These are phyloP conservation scores for Phalacrocorax carbo DNA, from an alignment of 2,113 vertebrate genomes.

Conservation along the genomic window DNA sequence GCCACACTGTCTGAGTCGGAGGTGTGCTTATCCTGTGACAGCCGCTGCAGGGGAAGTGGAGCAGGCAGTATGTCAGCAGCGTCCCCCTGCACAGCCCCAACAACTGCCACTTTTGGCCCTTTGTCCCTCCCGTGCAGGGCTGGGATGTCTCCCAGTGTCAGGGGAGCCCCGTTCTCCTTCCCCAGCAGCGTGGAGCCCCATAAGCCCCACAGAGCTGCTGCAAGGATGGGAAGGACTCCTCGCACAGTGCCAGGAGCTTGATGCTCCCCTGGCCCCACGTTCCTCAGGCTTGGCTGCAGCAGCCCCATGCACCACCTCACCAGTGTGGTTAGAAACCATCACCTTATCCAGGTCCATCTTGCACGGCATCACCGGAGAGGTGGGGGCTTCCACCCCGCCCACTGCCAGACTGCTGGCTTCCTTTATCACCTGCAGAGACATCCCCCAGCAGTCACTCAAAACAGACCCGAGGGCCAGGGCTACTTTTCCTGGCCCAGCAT, in stretches of 20 bases:
- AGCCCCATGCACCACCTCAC: accelerated
- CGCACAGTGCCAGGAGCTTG: accelerated
- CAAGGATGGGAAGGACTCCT: background rate
- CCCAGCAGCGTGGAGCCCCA: background rate
- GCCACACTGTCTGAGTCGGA: constrained; percentile 88
- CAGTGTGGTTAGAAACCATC: background rate
- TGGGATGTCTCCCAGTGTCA: accelerated
- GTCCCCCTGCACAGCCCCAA: too few species aligned
- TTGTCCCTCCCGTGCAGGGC: background rate
- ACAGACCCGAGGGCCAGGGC: accelerated
- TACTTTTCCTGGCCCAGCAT: background rate
- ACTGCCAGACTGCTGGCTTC: constrained; percentile 80
- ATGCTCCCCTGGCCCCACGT: accelerated
- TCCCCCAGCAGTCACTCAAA: background rate
- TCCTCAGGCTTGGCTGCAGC: background rate
- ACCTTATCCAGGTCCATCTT: constrained; percentile 94
- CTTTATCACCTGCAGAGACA: constrained; percentile 84
- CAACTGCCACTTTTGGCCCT: background rate
- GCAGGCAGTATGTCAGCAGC: background rate
- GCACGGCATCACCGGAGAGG: constrained; percentile 85
- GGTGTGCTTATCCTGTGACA: constrained; percentile 88
- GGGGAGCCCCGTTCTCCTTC: background rate
- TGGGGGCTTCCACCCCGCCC: constrained; percentile 73
- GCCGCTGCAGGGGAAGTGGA: constrained; percentile 70
- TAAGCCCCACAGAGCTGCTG: background rate